Evolutionary conservation across 1,140 invertebrate genomes (phyloP).

Genomic region (Leptestheria dahalacensis): DNA sequence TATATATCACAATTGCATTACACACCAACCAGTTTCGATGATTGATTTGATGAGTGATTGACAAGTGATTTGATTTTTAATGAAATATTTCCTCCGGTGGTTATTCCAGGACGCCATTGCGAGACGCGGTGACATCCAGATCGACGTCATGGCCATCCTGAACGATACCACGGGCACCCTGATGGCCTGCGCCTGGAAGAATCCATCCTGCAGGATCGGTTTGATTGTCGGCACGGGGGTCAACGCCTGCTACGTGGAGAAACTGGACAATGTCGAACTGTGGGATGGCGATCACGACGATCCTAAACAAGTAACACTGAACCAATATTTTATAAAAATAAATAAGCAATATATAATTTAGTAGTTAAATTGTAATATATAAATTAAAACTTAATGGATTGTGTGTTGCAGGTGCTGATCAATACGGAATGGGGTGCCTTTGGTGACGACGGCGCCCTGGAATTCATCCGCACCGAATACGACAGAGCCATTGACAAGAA

Average conservation of each 20-base stretch:
- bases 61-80: no score
- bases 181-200: slow-evolving; percentile 93
- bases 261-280: slow-evolving; percentile 51
- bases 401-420: slow-evolving; percentile 54
- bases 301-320: slow-evolving; percentile 41
- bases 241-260: slow-evolving; percentile 96
- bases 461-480: slow-evolving; percentile 76
- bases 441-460: slow-evolving; percentile 72
- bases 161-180: slow-evolving; percentile 95
- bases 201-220: slow-evolving; percentile 70
- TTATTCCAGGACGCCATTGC: slow-evolving; percentile 11
- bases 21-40: no score
- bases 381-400: no score
- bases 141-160: slow-evolving; percentile 83
- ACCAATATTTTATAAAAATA: no score
- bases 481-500: slow-evolving; percentile 69
- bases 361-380: no score
- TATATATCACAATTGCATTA: no score
- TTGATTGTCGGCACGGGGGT: slow-evolving; percentile 89
- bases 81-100: not conserved
- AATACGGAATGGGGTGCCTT: slow-evolving; percentile 98
- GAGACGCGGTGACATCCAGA: slow-evolving; percentile 45
- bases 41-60: no score
- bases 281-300: slow-evolving; percentile 48
- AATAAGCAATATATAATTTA: no score